These are phyloP conservation scores for Protomyctophum bolini DNA, from an alignment of 2,113 vertebrate species.

Conservation along the genomic window DNA sequence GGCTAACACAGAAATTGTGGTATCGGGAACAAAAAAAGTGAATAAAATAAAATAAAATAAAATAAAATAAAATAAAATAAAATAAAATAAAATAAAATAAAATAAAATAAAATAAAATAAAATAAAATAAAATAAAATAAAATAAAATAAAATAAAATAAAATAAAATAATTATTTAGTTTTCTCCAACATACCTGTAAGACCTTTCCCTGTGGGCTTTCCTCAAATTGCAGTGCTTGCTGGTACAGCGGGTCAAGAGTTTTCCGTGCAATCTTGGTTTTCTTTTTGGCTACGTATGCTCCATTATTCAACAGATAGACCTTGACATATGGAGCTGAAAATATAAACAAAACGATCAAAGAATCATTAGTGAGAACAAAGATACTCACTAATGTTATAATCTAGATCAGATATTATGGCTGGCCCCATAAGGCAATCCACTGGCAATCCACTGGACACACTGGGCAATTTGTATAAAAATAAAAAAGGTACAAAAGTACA, in stretches of 20 bases:
- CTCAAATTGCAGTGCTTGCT: constrained; percentile 94
- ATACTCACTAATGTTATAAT: not conserved
- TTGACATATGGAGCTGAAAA: constrained; percentile 94
- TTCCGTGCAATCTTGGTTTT: constrained; percentile 99
- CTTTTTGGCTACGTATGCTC: constrained; percentile 96
- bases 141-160: no score
- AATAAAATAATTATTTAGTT: no score
- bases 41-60: no score
- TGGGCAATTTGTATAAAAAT: no score
- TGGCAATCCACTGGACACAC: not conserved
- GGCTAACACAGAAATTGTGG: no score
- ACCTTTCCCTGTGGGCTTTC: constrained; percentile 98
- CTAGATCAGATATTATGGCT: constrained; percentile 14
- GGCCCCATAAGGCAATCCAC: not conserved
- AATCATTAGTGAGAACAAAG: constrained; percentile 29
- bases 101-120: no score
- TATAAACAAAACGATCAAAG: constrained; percentile 47
- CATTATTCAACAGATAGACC: constrained; percentile 96
- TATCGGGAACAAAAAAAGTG: no score
- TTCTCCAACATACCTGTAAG: constrained; percentile 86
- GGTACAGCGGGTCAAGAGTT: constrained; percentile 97
- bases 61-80: no score
- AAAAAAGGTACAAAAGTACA: no score
- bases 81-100: no score
- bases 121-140: no score